Evolutionary conservation across 1,140 invertebrate genomes (phyloP).

Genomic region (Cydia pomonella): DNA sequence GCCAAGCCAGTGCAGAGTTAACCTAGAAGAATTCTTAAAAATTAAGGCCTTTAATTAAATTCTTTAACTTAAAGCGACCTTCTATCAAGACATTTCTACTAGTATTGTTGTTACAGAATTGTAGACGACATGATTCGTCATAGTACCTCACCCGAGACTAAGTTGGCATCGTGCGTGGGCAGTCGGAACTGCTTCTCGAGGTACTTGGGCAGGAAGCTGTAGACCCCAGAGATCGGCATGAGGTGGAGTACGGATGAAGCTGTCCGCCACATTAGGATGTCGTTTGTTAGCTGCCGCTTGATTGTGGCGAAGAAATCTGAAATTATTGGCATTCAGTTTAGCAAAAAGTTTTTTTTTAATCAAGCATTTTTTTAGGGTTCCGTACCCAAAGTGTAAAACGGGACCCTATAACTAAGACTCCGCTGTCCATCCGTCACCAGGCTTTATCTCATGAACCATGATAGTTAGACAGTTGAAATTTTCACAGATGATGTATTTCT

Average conservation of each 20-base stretch:
- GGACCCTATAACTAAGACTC: too few species aligned
- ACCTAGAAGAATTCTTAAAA: too few species aligned
- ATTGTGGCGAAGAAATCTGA: constrained; percentile 94
- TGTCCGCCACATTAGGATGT: constrained; percentile 94
- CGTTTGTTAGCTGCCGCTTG: constrained; percentile 91
- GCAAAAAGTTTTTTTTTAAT: constrained; percentile 10
- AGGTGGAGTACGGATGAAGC: constrained; percentile 94
- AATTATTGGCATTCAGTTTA: constrained; percentile 39
- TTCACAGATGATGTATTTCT: too few species aligned
- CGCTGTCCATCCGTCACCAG: too few species aligned
- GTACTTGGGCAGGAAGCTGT: constrained; percentile 97
- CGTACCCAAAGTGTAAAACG: too few species aligned
- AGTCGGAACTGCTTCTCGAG: constrained; percentile 95
- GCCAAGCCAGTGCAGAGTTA: too few species aligned
- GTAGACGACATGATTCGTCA: constrained; percentile 17
- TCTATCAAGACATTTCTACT: not conserved
- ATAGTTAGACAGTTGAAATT: not conserved
- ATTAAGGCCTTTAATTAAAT: not conserved
- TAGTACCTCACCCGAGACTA: constrained; percentile 90
- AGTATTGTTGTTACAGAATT: not conserved
- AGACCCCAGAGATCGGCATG: constrained; percentile 93
- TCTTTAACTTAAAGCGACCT: not conserved
- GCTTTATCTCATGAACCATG: too few species aligned
- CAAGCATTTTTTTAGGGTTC: too few species aligned
- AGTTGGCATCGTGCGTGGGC: constrained; percentile 92